Evolutionary conservation across 2,113 vertebrate species (phyloP).

Genomic region (Helogale parvula): DNA sequence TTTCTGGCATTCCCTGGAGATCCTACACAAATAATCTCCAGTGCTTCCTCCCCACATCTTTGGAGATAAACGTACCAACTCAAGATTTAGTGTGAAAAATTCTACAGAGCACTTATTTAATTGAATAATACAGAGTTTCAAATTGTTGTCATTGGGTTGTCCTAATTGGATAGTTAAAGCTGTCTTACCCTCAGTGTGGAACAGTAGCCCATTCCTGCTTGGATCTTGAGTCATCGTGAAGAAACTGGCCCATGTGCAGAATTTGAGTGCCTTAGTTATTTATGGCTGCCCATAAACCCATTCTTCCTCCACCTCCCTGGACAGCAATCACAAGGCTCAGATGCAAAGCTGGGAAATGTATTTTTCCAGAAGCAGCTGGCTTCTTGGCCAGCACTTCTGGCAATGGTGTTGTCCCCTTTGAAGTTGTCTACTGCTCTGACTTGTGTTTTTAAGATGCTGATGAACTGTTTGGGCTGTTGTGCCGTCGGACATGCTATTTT

Average conservation of each 20-base stretch:
- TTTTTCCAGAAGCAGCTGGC: constrained; percentile 73
- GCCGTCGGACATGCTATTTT: neutral
- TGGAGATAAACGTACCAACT: neutral
- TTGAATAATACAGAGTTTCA: neutral
- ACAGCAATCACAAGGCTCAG: constrained; percentile 17
- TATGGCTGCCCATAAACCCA: constrained; percentile 41
- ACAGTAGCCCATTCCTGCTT: neutral
- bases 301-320: constrained; percentile 60
- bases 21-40: neutral
- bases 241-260: constrained; percentile 52
- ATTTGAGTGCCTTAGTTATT: constrained; percentile 39
- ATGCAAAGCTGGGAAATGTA: constrained; percentile 60
- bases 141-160: neutral
- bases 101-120: neutral
- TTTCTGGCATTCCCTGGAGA: neutral
- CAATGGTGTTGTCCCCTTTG: neutral
- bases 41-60: neutral
- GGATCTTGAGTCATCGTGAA: constrained; percentile 59
- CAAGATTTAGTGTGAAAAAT: neutral
- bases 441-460: constrained; percentile 9
- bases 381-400: constrained; percentile 47
- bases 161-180: neutral
- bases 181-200: neutral
- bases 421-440: neutral
- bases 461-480: constrained; percentile 37